Percentiles rank a stretch among this genome's conserved stretches.
phyloP scores from a whole-genome alignment of 2,888 invertebrate genomes.

The Papilio gigon region DNA sequence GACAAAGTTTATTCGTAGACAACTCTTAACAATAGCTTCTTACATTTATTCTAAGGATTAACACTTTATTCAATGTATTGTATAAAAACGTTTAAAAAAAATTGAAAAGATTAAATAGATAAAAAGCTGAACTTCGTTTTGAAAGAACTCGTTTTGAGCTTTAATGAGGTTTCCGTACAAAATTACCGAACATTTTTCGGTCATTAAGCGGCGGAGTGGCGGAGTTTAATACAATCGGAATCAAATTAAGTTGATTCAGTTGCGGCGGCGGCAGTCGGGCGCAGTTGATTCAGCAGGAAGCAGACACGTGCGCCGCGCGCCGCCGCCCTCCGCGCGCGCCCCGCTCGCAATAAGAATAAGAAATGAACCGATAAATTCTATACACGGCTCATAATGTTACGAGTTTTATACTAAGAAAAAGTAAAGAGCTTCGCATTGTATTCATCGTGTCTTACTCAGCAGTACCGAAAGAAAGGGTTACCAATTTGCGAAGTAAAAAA shows the following conservation, averaged over 20 bases:
- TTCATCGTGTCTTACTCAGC: slow-evolving; percentile 16
- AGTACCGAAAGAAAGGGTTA: slow-evolving; percentile 13
- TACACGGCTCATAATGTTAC: slow-evolving; percentile 47
- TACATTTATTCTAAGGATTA: background rate
- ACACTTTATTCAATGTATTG: slow-evolving; percentile 3
- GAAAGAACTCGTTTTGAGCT: slow-evolving; percentile 31
- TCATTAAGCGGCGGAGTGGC: slow-evolving; percentile 73
- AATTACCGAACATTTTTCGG: slow-evolving; percentile 59
- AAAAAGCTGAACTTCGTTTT: slow-evolving; percentile 41
- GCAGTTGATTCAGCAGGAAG: slow-evolving; percentile 76
- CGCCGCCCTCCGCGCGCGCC: slow-evolving; percentile 53
- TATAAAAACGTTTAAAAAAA: slow-evolving; percentile 15
- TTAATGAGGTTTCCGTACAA: slow-evolving; percentile 43
- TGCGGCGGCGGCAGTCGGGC: slow-evolving; percentile 69
- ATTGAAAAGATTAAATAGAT: slow-evolving; percentile 38
- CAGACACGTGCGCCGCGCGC: slow-evolving; percentile 61
- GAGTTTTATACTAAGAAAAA: slow-evolving; percentile 35
- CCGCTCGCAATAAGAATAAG: slow-evolving; percentile 67
- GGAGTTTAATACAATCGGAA: slow-evolving; percentile 79
- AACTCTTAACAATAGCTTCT: slow-evolving; percentile 49
- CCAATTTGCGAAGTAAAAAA: slow-evolving; percentile 11
- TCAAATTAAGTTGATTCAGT: slow-evolving; percentile 80
- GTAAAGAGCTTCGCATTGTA: background rate
- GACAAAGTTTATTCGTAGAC: slow-evolving; percentile 72
- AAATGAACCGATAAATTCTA: slow-evolving; percentile 60